Conservation (phyloP, 35 echinoderm and acorn worm species). For the Apostichopus californicus region DNA sequence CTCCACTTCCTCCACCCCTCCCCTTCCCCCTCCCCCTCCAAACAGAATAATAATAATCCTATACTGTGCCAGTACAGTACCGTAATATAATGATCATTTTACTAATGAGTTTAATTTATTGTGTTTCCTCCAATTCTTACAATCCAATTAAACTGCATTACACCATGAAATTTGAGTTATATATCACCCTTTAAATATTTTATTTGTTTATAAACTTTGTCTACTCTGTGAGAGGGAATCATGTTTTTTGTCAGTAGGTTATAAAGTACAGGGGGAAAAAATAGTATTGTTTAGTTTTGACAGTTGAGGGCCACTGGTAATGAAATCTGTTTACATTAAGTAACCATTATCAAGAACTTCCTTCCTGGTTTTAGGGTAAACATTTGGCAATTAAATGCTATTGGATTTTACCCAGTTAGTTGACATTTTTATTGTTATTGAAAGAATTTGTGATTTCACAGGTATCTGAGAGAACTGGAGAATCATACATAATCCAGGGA, state of each 20-base stretch:
- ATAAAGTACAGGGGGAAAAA: neutral
- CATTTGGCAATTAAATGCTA: neutral
- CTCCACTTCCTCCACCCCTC: no score
- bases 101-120: no score
- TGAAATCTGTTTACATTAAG: constrained; percentile 4
- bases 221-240: neutral
- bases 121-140: no score
- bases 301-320: neutral
- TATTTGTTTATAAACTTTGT: neutral
- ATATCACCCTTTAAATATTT: neutral
- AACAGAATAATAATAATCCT: no score
- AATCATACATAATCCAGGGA: neutral
- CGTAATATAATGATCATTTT: no score
- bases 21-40: no score
- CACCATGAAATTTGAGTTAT: no score
- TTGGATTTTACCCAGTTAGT: neutral
- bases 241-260: neutral
- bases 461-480: neutral
- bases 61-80: no score
- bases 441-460: neutral
- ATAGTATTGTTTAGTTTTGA: neutral
- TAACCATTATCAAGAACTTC: neutral
- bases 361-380: neutral
- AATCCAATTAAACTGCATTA: no score
- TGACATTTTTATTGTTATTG: constrained; percentile 1